Evolutionary conservation across 2,797 vertebrate genomes (phyloP), one percentile per base, ranked within the genome.

Genomic region (Miichthys miiuy): DNA sequence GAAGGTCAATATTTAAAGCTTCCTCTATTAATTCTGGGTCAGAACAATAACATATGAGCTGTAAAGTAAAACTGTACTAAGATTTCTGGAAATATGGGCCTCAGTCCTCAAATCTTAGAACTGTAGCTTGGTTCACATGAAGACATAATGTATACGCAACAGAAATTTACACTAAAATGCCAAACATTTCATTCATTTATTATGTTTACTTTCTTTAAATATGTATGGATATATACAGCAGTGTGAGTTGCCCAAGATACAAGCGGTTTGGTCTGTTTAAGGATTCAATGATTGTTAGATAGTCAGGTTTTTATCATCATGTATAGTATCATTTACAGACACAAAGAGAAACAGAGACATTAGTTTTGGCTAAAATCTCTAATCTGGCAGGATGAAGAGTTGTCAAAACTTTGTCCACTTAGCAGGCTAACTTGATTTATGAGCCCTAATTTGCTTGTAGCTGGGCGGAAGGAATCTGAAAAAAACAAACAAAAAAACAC

Each of bases 1-100:
- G 8, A 68, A 13, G 23, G 27, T 11, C n/a, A 27, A 4, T 46
- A 27, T 30, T 17, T 30, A 54, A 69, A 58, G 12, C 50, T 62
- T 55, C 42, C 25, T 46, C 21, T 30, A 60, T 46, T 54, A 61
- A 63, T 42, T 70, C 8, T n/a, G 18, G 68, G 25, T 60, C 46
- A 74, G 58, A 38, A 47, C 13, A 30, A 10, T 50, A 3, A 54
- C 3, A 60, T 12, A 16, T 60, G 8, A 56, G 3, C n/a, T 23
- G 42, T 17, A 42, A 41, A 25, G 34, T n/a, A 44, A 55, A 65
- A 57, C 30, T 25, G 20, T 21, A 20, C 23, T 6, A 30, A 61
- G 20, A 46, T 41, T 34, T 46, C 10, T 61, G 46, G 3, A 34
- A 52, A 55, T 62, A 11, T 47, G 41, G 25, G 6, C 18, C 20